Evolutionary conservation across 2,797 vertebrate species (phyloP).

Genomic region (Otolemur crassicaudatus): DNA sequence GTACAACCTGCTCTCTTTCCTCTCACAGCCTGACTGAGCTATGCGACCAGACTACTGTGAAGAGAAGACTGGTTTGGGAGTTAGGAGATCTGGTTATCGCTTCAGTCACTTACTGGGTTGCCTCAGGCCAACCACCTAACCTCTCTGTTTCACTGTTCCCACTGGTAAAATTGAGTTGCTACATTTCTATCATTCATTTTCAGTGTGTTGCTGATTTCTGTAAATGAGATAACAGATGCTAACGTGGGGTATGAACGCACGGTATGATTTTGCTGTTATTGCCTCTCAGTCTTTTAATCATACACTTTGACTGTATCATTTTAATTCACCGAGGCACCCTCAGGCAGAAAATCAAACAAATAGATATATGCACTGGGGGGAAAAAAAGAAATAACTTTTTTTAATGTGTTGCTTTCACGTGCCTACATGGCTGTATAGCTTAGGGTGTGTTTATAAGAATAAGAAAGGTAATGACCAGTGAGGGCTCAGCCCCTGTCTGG

Average conservation of each 20-base stretch:
- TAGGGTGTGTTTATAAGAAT: background rate
- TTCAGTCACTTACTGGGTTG: constrained; percentile 60
- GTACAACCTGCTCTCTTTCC: background rate
- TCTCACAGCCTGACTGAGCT: background rate
- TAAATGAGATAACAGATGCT: constrained; percentile 77
- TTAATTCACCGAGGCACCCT: constrained; percentile 72
- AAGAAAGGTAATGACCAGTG: background rate
- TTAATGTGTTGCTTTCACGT: background rate
- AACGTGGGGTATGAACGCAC: constrained; percentile 58
- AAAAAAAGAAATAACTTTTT: constrained; percentile 22
- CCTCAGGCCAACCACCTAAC: constrained; percentile 56
- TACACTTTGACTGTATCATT: constrained; percentile 76
- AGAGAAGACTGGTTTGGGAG: constrained; percentile 6
- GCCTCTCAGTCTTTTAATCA: constrained; percentile 77
- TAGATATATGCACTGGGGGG: constrained; percentile 48
- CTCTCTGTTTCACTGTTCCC: constrained; percentile 62
- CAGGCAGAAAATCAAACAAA: constrained; percentile 75
- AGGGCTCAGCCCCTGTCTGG: background rate
- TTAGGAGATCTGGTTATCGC: background rate
- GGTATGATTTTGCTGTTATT: constrained; percentile 67
- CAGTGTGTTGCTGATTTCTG: constrained; percentile 53
- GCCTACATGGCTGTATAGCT: background rate
- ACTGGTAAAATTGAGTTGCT: constrained; percentile 60
- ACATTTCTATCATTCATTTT: constrained; percentile 32
- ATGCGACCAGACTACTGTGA: background rate